Evolutionary conservation across 2,888 invertebrate genomes (phyloP).

Genomic region (Yponomeuta sedellus): DNA sequence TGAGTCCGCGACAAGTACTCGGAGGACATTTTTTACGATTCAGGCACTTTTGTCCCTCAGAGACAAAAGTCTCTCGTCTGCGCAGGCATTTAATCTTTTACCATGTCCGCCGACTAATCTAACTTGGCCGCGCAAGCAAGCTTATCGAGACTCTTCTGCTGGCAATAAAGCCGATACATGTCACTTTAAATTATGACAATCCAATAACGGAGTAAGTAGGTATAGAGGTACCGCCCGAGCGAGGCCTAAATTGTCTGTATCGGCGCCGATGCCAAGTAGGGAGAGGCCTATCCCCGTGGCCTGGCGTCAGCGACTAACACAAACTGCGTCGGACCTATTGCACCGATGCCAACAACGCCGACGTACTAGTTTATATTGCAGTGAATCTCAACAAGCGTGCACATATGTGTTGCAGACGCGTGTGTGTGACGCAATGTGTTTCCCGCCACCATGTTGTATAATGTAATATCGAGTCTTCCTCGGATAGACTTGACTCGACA

Average conservation of each 20-base stretch:
- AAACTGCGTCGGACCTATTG: slow-evolving; percentile 17
- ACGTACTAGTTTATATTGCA: slow-evolving; percentile 20
- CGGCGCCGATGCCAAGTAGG: slow-evolving; percentile 58
- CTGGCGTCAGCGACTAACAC: slow-evolving; percentile 32
- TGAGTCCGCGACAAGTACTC: too few species aligned
- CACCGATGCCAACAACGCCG: slow-evolving; percentile 26
- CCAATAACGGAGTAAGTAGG: slow-evolving; percentile 47
- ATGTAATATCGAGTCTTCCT: slow-evolving; percentile 1
- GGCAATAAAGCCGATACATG: slow-evolving; percentile 44
- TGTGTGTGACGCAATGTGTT: slow-evolving; percentile 33
- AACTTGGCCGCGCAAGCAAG: neutral
- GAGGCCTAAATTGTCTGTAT: slow-evolving; percentile 61
- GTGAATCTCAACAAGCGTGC: slow-evolving; percentile 6
- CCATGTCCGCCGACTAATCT: neutral
- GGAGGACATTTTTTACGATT: too few species aligned
- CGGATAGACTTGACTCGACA: neutral
- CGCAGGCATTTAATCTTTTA: too few species aligned
- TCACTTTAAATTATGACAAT: slow-evolving; percentile 69
- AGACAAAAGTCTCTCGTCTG: too few species aligned
- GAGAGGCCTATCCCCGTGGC: slow-evolving; percentile 32
- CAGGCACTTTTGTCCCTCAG: too few species aligned
- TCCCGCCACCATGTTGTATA: slow-evolving; percentile 7
- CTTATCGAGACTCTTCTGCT: slow-evolving; percentile 5
- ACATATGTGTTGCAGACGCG: slow-evolving; percentile 19
- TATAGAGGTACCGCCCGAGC: neutral